phyloP scores from a whole-genome alignment of 2,888 invertebrate species.

The Lithophane leautieri region DNA sequence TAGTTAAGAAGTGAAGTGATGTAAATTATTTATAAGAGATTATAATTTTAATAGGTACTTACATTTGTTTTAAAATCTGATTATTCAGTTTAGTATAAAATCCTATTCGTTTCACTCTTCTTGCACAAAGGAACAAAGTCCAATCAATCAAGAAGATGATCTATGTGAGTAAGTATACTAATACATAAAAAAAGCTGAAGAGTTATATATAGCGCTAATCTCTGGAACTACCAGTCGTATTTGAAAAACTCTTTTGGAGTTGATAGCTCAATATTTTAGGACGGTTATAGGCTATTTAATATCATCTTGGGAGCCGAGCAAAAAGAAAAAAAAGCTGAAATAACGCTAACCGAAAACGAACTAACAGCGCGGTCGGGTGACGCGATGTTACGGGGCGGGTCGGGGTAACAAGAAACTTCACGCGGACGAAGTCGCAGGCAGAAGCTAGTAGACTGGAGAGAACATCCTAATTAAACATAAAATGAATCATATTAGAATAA shows the following conservation, averaged over 20 bases:
- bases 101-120: neutral
- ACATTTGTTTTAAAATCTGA: slow-evolving; percentile 26
- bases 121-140: too few relatives aligned
- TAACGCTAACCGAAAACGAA: neutral
- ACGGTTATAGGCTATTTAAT: neutral
- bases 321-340: neutral
- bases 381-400: too few relatives aligned
- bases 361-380: too few relatives aligned
- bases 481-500: too few relatives aligned
- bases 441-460: too few relatives aligned
- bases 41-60: slow-evolving; percentile 11
- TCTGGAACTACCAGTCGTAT: neutral
- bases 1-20: slow-evolving; percentile 71
- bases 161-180: neutral
- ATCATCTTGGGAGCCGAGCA: neutral
- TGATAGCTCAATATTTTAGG: neutral
- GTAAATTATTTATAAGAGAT: slow-evolving; percentile 34
- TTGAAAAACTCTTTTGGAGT: neutral
- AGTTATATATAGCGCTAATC: neutral
- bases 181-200: neutral
- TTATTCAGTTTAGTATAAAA: neutral
- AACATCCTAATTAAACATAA: neutral
- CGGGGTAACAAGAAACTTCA: too few relatives aligned
- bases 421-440: too few relatives aligned
- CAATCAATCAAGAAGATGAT: neutral